phyloP scores from a whole-genome alignment of 2,113 vertebrate species.

The Fregata magnificens region DNA sequence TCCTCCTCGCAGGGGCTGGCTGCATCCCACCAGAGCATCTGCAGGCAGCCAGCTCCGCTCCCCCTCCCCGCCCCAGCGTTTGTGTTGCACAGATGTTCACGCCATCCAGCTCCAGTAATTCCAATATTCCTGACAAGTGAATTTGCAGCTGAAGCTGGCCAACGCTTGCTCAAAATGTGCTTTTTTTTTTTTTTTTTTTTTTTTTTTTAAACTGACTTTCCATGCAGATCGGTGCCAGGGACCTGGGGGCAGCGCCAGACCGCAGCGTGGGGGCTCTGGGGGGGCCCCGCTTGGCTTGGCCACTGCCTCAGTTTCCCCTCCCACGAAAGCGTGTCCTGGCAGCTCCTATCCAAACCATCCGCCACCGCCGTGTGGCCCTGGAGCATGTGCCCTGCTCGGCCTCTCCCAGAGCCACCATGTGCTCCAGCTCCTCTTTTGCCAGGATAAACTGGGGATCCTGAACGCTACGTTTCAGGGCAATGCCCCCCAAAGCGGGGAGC shows the following conservation, averaged over 20 bases:
- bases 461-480: not conserved
- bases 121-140: not conserved
- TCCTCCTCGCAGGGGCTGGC: not conserved
- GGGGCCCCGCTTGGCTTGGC: not conserved
- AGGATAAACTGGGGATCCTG: not conserved
- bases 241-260: not conserved
- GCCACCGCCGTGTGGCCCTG: fast-evolving
- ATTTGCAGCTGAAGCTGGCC: not conserved
- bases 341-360: not conserved
- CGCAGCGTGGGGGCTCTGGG: fast-evolving
- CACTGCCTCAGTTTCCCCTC: not conserved
- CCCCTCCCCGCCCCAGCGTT: not conserved
- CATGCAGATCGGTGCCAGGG: not conserved
- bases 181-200: not conserved
- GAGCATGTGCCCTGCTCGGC: fast-evolving
- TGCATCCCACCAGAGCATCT: not conserved
- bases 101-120: not conserved
- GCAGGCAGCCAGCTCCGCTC: not conserved
- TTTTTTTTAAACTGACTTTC: not conserved
- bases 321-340: fast-evolving
- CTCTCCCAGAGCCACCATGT: not conserved
- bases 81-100: not conserved
- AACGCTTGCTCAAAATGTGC: not conserved
- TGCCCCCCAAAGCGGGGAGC: not conserved
- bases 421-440: not conserved